Evolutionary conservation across 2,113 vertebrate genomes (phyloP).

Genomic region (Micronisus gabar): DNA sequence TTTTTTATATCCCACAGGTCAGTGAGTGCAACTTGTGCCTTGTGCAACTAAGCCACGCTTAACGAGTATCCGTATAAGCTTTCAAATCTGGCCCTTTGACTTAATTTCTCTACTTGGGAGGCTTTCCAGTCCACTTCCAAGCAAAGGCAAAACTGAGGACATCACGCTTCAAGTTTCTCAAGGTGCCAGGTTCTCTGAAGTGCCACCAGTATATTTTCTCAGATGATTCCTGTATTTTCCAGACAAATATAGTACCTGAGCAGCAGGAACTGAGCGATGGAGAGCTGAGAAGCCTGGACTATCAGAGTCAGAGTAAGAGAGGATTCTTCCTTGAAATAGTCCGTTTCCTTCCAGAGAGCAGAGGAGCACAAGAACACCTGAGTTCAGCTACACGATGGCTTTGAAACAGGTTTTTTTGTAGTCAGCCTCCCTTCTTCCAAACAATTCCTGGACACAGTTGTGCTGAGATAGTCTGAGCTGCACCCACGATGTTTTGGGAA

Average conservation of each 20-base stretch:
- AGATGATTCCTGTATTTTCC: background rate
- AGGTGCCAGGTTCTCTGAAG: background rate
- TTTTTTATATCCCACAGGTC: background rate
- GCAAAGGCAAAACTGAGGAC: background rate
- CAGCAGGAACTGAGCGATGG: background rate
- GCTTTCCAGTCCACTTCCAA: background rate
- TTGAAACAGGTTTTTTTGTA: background rate
- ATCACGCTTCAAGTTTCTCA: accelerated
- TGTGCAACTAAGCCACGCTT: background rate
- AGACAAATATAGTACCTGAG: background rate
- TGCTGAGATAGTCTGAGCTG: background rate
- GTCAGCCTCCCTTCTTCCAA: background rate
- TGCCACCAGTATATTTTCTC: background rate
- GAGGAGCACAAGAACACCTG: background rate
- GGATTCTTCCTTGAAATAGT: background rate
- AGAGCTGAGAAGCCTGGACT: background rate
- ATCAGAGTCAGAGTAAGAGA: background rate
- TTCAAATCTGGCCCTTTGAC: background rate
- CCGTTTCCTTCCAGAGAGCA: background rate
- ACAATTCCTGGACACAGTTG: background rate
- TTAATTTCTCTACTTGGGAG: background rate
- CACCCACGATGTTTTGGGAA: accelerated
- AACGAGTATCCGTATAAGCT: background rate
- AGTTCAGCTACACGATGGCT: background rate
- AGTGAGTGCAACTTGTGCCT: background rate